Evolutionary conservation across 1,140 invertebrate genomes (phyloP).

Genomic region (Ridgeia piscesae): DNA sequence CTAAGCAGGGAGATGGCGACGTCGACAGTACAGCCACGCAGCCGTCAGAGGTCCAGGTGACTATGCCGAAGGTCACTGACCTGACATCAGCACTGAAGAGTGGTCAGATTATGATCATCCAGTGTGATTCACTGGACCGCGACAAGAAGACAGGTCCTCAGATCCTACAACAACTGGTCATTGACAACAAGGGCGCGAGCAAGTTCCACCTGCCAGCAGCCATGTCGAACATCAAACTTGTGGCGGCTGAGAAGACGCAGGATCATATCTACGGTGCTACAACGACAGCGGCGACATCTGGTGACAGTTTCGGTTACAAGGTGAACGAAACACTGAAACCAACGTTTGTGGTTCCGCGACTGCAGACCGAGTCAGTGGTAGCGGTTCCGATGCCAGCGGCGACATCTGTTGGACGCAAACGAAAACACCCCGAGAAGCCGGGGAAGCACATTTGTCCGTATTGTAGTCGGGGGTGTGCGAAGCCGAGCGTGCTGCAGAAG

Average conservation of each 20-base stretch:
- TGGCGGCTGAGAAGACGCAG: background rate
- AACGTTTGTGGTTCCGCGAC: background rate
- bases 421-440: slow-evolving; percentile 52
- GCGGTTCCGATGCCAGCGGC: background rate
- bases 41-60: background rate
- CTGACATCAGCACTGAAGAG: slow-evolving; percentile 1
- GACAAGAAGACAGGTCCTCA: slow-evolving; percentile 19
- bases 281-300: background rate
- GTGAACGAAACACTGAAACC: background rate
- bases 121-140: slow-evolving; percentile 16
- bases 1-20: slow-evolving; percentile 31
- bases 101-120: slow-evolving; percentile 16
- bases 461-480: slow-evolving; percentile 84
- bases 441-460: slow-evolving; percentile 77
- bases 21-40: background rate
- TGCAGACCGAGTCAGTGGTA: background rate
- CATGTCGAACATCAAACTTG: background rate
- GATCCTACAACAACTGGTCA: background rate
- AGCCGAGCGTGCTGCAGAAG: slow-evolving; percentile 91
- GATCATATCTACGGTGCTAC: background rate
- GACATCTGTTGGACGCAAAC: slow-evolving; percentile 31
- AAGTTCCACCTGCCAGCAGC: background rate
- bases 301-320: background rate
- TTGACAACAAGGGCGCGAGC: background rate
- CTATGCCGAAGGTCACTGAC: slow-evolving; percentile 19